Base-by-base conservation (phyloP, 2,113 vertebrate genomes). In the Clarias batrachus region DNA sequence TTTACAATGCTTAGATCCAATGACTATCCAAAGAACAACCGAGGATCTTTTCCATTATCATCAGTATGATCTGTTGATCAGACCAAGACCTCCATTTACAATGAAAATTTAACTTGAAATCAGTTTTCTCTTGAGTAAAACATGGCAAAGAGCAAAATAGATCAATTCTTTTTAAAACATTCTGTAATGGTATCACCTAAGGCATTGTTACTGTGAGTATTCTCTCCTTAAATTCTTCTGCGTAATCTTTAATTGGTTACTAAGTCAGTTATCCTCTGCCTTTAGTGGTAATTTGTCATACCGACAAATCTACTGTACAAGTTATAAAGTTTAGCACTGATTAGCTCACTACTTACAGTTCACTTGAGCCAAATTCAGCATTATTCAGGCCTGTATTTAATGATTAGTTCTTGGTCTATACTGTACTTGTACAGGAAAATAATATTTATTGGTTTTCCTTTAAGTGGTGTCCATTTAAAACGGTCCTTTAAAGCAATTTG, bases 381-480 rank as follows among this genome's bases (percentile, higher is more conserved):
- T 16, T 56, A 7, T 79, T 79, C 16, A 59, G n/a, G 59, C n/a
- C 74, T 56, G 52, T 17, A 57, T 14, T 57, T 56, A 27, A 54
- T 27, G 48, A 41, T 60, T 33, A 30, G 16, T 59, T 59, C 16
- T 21, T 21, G 77, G 59, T 59, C 59, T 79, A 17, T 59, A 13
- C 59, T 79, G 10, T 59, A 13, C 17, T 16, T 77, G 48, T 17
- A 56, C 8, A 33, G 27, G 33, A 79, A 79, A 60, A 60, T 30
- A 8, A n/a, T 17, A 27, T 59, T 79, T 2, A 21, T 79, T 33
- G 8, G 27, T 37, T 60, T 9, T 30, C 74, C 77, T 56, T 54
- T 30, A 21, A 79, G 56, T 79, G 54, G n/a, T 79, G 27, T 30
- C 56, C 77, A 59, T 60, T 79, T 79, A 79, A 79, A 79, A 79